Base-by-base conservation (phyloP, 2,113 vertebrate genomes). In the Isichthys henryi region DNA sequence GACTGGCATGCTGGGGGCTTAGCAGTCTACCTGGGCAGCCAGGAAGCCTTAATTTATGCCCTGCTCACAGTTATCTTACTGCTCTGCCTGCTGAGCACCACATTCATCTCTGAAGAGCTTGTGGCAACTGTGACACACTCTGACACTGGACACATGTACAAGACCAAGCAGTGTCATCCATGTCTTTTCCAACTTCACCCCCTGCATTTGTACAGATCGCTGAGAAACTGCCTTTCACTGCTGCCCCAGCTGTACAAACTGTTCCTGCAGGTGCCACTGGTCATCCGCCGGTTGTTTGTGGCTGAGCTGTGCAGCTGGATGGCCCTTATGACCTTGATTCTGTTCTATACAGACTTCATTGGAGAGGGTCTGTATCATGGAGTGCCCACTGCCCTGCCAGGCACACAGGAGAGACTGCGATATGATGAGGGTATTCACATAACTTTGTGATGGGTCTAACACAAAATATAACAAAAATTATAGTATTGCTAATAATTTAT, bases 251-350 rank as follows among this genome's bases (percentile, higher is more conserved):
- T 97, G 2, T 95, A 94, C 27, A 90, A 91, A 90, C 92, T 97
- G 87, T 97, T 92, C 91, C 96, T 94, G 90, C 95, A 94, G 39
- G 90, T 97, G 90, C 97, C 97, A 27, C 88, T 90, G 0, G 93
- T 96, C 88, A 93, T 97, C 82, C 94, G 94, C 2, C 94, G 94
- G 13, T 96, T 98, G 19, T 97, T 97, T 0, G 91, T 98, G 90
- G 97, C 97, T 0, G 96, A 98, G 93, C 93, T 98, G 27, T 98
- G 95, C 94, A 97, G 96, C 93, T 98, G 97, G 97, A 98, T 96
- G 97, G 96, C 96, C 0, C 94, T 98, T 56, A 97, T 97, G 97
- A 97, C 96, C 0, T 97, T 98, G 94, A 96, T 96, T 50, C 94
- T 98, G 1, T 98, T 98, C 92, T 98, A 98, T 93, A 97, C 97